Conservation (phyloP, 2,888 invertebrate species). For the Chydorus sphaericus region DNA sequence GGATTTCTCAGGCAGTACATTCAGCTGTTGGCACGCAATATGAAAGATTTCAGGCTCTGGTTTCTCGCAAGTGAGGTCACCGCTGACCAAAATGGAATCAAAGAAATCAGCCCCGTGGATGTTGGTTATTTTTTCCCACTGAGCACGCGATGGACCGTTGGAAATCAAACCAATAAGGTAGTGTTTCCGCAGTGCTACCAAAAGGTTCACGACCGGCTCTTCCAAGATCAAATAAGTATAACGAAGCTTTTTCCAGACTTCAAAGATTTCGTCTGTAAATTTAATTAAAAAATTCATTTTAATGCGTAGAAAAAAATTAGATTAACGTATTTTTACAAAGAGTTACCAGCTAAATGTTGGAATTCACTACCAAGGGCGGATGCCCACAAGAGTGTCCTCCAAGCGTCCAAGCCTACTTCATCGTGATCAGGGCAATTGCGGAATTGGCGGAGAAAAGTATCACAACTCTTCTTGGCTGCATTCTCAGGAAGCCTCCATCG, state of each 20-base stretch:
- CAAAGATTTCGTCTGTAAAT: constrained; percentile 49
- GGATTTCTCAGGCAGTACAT: constrained; percentile 56
- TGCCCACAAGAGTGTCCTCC: constrained; percentile 63
- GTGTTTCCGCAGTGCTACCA: constrained; percentile 43
- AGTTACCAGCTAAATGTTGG: constrained; percentile 49
- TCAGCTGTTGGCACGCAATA: constrained; percentile 53
- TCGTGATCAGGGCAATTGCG: constrained; percentile 67
- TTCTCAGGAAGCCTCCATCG: constrained; percentile 51
- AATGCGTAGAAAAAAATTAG: neutral
- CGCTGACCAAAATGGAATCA: constrained; percentile 41
- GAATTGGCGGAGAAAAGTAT: constrained; percentile 56
- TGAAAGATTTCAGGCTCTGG: constrained; percentile 69
- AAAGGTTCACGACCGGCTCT: constrained; percentile 49
- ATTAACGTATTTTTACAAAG: neutral
- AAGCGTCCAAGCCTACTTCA: constrained; percentile 52
- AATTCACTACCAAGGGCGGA: constrained; percentile 58
- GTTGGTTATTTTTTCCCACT: constrained; percentile 67
- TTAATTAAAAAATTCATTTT: neutral
- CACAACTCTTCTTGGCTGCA: constrained; percentile 45
- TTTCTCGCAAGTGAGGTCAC: constrained; percentile 74
- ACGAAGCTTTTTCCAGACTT: constrained; percentile 62
- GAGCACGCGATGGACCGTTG: constrained; percentile 70
- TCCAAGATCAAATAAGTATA: constrained; percentile 57
- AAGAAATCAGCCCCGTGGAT: constrained; percentile 20
- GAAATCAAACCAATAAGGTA: constrained; percentile 68